Evolutionary conservation across 2,888 invertebrate genomes (phyloP).

Genomic region (Microctonus hyperodae): DNA sequence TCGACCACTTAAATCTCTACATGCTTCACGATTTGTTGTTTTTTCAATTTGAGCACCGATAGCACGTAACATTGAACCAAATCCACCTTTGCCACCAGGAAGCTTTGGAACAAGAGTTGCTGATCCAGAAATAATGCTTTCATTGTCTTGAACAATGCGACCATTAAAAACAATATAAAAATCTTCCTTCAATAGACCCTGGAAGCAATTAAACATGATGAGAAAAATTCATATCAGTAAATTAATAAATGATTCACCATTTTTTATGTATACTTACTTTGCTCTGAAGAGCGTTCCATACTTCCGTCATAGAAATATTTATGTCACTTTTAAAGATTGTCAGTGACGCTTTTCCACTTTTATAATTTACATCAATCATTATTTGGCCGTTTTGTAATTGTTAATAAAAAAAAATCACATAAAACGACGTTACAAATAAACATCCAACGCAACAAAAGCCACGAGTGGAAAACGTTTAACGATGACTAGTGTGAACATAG

Average conservation of each 20-base stretch:
- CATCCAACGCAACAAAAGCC: no score
- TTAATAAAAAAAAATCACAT: no score
- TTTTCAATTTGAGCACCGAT: constrained; percentile 99
- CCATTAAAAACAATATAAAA: constrained; percentile 70
- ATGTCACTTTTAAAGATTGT: constrained; percentile 29
- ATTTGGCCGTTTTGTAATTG: no score
- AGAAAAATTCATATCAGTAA: not conserved
- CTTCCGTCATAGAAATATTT: constrained; percentile 17
- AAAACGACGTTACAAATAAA: no score
- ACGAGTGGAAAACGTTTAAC: no score
- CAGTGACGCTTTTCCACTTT: constrained; percentile 21
- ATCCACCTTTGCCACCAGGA: constrained; percentile 92
- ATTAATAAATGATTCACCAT: constrained; percentile 18
- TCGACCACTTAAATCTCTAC: constrained; percentile 94
- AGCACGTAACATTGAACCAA: constrained; percentile 97
- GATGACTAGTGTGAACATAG: no score
- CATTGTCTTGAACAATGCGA: constrained; percentile 59
- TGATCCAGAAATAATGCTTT: constrained; percentile 58
- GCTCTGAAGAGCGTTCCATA: constrained; percentile 33
- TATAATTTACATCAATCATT: constrained; percentile 37
- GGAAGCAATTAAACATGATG: constrained; percentile 14
- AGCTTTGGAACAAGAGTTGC: constrained; percentile 69
- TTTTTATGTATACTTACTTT: constrained; percentile 28
- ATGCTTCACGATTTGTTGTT: constrained; percentile 95
- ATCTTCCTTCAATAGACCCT: constrained; percentile 61